Evolutionary conservation across 2,113 vertebrate species (phyloP).

Genomic region (Geothlypis trichas): DNA sequence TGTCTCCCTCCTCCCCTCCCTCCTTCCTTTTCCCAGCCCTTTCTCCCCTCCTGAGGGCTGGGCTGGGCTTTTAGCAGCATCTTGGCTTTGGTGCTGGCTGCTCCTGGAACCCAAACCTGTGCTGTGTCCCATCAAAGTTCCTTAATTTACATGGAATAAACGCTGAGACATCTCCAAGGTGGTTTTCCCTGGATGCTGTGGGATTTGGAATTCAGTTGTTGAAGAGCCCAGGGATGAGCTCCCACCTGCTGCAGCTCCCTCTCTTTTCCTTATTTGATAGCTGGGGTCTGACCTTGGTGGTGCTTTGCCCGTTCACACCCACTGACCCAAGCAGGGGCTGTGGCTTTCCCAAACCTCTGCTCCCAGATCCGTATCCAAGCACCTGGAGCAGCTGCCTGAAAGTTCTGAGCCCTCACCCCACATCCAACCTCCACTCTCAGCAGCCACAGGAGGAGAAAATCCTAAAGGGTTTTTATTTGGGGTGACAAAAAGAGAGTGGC

Average conservation of each 20-base stretch:
- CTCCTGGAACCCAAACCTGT: background rate
- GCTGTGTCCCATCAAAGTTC: rapidly evolving
- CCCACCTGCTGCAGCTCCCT: background rate
- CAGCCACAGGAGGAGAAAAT: background rate
- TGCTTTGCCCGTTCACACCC: rapidly evolving
- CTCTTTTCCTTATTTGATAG: rapidly evolving
- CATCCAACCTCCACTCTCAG: rapidly evolving
- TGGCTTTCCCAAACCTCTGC: background rate
- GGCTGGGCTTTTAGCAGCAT: background rate
- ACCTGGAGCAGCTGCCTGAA: rapidly evolving
- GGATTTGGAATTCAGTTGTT: rapidly evolving
- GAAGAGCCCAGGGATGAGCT: background rate
- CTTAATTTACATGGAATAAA: rapidly evolving
- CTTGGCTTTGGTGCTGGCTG: background rate
- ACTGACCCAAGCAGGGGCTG: rapidly evolving
- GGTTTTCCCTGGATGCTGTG: rapidly evolving
- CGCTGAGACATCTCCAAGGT: rapidly evolving
- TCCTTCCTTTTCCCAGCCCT: background rate
- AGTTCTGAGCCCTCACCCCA: background rate
- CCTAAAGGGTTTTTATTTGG: background rate
- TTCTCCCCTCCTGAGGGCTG: background rate
- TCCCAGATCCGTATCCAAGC: rapidly evolving
- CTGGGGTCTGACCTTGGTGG: rapidly evolving
- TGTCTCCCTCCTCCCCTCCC: background rate
- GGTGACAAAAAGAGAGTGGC: background rate